Evolutionary conservation across 1,140 invertebrate species (phyloP).

Genomic region (Bombyx mori): DNA sequence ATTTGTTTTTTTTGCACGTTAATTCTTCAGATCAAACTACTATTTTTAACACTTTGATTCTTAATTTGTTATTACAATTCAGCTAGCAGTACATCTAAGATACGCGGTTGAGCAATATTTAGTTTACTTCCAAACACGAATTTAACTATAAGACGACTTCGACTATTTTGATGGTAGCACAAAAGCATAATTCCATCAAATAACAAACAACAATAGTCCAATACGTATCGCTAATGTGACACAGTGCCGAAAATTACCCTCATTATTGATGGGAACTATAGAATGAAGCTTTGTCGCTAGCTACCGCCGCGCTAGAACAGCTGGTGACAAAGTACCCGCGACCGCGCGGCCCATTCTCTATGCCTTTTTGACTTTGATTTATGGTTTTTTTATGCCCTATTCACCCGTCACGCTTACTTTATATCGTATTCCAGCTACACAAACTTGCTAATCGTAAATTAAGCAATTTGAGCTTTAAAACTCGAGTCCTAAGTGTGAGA

Average conservation of each 20-base stretch:
- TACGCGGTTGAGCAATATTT: too few species aligned
- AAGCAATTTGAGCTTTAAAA: slow-evolving; percentile 14
- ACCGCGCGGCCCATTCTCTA: slow-evolving; percentile 66
- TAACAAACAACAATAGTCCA: slow-evolving; percentile 22
- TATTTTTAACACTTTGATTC: too few species aligned
- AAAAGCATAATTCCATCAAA: slow-evolving; percentile 18
- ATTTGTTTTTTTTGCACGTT: too few species aligned
- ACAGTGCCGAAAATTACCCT: slow-evolving; percentile 64
- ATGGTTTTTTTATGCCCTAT: slow-evolving; percentile 70
- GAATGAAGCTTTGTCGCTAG: slow-evolving; percentile 42
- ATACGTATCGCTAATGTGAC: slow-evolving; percentile 62
- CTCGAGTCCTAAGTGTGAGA: slow-evolving; percentile 15
- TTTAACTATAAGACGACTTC: too few species aligned
- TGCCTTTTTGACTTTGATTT: slow-evolving; percentile 76
- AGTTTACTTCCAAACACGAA: too few species aligned
- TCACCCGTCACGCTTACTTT: slow-evolving; percentile 62
- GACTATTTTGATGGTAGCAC: too few species aligned
- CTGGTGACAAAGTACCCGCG: slow-evolving; percentile 60
- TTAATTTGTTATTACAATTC: too few species aligned
- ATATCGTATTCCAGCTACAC: slow-evolving; percentile 33
- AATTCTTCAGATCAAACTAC: too few species aligned
- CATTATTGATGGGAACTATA: slow-evolving; percentile 62
- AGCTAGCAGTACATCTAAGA: too few species aligned
- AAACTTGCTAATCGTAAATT: slow-evolving; percentile 8
- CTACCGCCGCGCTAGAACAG: slow-evolving; percentile 27